Conservation (phyloP, 1,140 invertebrate genomes). For the Lithobius niger region DNA sequence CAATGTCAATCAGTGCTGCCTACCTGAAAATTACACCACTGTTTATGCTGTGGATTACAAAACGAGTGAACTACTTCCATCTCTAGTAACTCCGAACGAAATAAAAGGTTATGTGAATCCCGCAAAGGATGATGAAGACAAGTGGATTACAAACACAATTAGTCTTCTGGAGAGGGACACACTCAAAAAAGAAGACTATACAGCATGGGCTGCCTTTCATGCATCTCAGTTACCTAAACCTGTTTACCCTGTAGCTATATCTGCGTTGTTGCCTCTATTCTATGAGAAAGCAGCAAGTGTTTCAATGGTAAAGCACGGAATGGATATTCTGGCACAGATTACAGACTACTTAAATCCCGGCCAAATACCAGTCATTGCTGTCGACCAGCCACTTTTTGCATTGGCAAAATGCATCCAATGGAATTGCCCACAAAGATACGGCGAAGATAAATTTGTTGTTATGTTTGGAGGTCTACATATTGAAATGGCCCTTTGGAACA, state of each 20-base stretch:
- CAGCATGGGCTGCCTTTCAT: background rate
- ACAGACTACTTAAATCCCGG: constrained; percentile 19
- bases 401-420: constrained; percentile 22
- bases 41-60: background rate
- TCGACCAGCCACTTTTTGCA: constrained; percentile 20
- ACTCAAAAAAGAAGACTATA: background rate
- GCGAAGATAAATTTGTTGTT: constrained; percentile 20
- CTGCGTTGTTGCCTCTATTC: constrained; percentile 14
- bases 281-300: constrained; percentile 12
- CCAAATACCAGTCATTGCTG: constrained; percentile 17
- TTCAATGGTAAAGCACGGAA: constrained; percentile 17
- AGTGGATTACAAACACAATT: background rate
- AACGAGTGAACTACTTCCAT: background rate
- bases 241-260: background rate
- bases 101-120: background rate
- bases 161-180: background rate
- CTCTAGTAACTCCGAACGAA: background rate
- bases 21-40: background rate
- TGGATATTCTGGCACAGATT: constrained; percentile 17
- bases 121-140: background rate
- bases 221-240: background rate
- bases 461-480: constrained; percentile 22
- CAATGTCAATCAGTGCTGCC: background rate
- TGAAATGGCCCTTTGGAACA: constrained; percentile 18
- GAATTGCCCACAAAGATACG: constrained; percentile 19